Base-by-base conservation (phyloP, 2,113 vertebrate genomes). In the Actinemys pallida region DNA sequence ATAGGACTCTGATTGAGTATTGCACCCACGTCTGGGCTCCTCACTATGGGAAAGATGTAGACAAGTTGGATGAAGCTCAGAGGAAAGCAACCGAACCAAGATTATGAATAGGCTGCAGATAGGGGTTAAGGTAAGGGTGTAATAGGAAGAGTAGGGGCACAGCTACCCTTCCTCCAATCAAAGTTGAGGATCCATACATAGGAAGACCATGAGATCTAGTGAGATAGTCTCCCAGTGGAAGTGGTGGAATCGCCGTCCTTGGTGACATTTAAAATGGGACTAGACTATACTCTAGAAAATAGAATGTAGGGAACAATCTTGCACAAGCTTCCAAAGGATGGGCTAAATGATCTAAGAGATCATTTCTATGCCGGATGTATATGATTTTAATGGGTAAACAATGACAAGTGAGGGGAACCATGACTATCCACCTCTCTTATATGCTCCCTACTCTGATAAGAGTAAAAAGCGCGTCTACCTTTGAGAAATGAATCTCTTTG, bases 371-470 rank as follows among this genome's bases (percentile, higher is more conserved):
- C 65, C 7, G 45, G 2, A 16, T 0, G 17, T 19, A 4, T 62
- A 59, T 72, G 14, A 86, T 84, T 94, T 94, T 5, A 93, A 76
- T 4, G 8, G 6, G 25, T 90, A 83, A 87, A 56, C 13, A 80
- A 86, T 62, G 54, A 93, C 27, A 88, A 84, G 22, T 10, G 88
- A 19, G 12, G 47, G 9, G 22, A 88, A 86, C 35, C 82, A 91
- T 16, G 53, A 13, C 6, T 80, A 39, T 69, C 20, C 85, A 75
- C 20, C 57, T 1, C 5, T 0, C 72, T 86, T 89, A 65, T 65
- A 79, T 91, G 8, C 9, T 91, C 76, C 13, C 25, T 82, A 80
- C 7, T 80, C 89, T 57, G 20, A 7, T 79, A 50, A 83, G 35
- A 87, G 25, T 2, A 42, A 79, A 80, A 87, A 20, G 17, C 6